Evolutionary conservation across 2,797 vertebrate genomes (phyloP), one percentile per base, ranked within the genome.

Genomic region (Enteromius paludinosus): DNA sequence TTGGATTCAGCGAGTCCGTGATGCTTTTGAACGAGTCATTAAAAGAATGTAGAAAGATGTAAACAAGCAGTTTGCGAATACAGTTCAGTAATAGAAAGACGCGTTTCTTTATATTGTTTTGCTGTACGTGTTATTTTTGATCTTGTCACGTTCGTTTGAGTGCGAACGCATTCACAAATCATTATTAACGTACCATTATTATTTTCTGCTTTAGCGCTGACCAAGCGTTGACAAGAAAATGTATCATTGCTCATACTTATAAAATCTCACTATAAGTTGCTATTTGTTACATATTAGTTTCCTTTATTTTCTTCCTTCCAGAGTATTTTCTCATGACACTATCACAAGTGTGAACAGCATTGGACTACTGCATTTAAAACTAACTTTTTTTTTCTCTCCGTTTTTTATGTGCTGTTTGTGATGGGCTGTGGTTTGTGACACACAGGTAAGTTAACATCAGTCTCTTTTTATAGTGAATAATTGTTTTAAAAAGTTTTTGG

Each of bases 401-500:
- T 72, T 72, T 79, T 25, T 14, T 11, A 91, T 92, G 89, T 91
- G 87, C 87, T 65, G 88, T 81, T 86, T 38, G 14, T 83, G 41
- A 45, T 82, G 69, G 72, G 33, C 25, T 28, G 1, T 12, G 43
- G 0, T 62, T 43, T 15, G 33, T 65, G 83, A 81, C 83, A 25
- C 89, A 83, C 87, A 94, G 93, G 94, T 94, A 91, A 94, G 92
- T 92, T 65, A 3, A 33, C 81, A 5, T 83, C 61, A 86, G 69
- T 81, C n/a, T 83, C 38, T 80, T 25, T 28, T 66, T 82, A 11
- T 28, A 1, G 78, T 69, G 0, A 82, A 87, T 86, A 81, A 84
- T 70, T 86, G 64, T 88, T 90, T 38, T 9, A 23, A 15, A 15
- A 23, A 62, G 6, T 70, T 25, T 28, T 52, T 23, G 49, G 10